These are phyloP conservation scores for Drosophila formosana DNA, from an alignment of 2,888 invertebrate genomes.

Conservation along the genomic window DNA sequence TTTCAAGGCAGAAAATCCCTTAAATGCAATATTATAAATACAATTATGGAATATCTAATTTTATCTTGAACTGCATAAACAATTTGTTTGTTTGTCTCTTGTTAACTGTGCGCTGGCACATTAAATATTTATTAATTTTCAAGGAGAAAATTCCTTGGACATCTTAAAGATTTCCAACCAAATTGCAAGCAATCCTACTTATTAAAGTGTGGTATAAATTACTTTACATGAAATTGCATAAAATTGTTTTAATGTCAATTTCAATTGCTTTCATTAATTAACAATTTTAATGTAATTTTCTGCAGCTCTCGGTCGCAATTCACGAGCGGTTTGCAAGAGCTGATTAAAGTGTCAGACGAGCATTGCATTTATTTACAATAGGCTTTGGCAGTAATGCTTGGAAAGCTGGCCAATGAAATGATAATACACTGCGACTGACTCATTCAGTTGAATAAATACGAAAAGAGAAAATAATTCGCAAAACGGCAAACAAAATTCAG, in stretches of 20 bases:
- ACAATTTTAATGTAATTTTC: background rate
- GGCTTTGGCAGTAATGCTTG: background rate
- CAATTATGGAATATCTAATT: too few relatives aligned
- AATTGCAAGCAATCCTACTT: too few relatives aligned
- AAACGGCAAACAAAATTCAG: background rate
- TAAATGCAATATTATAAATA: too few relatives aligned
- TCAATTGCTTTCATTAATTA: background rate
- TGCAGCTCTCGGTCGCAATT: background rate
- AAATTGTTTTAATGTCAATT: background rate
- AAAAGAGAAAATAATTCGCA: background rate
- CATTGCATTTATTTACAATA: conserved; percentile 1
- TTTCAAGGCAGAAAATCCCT: too few relatives aligned
- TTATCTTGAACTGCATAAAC: too few relatives aligned
- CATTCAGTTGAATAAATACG: conserved; percentile 6
- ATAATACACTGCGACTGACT: conserved; percentile 14
- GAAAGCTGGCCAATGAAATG: conserved; percentile 10
- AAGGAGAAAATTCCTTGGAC: too few relatives aligned
- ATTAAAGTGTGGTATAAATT: background rate
- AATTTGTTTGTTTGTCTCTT: too few relatives aligned
- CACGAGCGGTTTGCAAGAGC: background rate
- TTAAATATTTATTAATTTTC: conserved; percentile 58
- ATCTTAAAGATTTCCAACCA: too few relatives aligned
- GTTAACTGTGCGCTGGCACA: conserved; percentile 15
- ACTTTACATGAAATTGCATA: background rate
- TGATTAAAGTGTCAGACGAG: conserved; percentile 3